Conservation (phyloP, 2,888 invertebrate genomes). For the Phasia obesa region DNA sequence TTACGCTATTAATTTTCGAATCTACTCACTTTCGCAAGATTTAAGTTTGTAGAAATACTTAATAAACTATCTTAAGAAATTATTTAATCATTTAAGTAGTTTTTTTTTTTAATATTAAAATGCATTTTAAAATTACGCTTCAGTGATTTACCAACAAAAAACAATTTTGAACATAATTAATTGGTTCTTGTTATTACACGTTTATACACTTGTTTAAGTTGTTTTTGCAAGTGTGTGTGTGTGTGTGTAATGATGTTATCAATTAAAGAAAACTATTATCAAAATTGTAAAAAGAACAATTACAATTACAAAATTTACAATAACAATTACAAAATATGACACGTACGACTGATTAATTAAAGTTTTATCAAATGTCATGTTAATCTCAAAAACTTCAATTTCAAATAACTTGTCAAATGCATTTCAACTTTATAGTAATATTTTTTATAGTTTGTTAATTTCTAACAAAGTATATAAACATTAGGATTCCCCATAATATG, state of each 20-base stretch:
- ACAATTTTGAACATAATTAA: background rate
- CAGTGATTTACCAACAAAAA: too few species aligned
- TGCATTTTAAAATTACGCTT: too few species aligned
- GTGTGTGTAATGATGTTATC: conserved; percentile 40
- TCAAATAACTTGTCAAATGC: conserved; percentile 25
- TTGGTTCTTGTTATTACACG: background rate
- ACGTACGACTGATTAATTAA: conserved; percentile 38
- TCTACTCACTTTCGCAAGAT: too few species aligned
- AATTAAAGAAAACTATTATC: conserved; percentile 15
- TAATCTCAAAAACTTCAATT: background rate
- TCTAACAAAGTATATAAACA: too few species aligned
- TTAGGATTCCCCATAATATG: too few species aligned
- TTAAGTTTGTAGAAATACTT: too few species aligned
- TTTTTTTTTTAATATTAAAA: too few species aligned
- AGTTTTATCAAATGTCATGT: conserved; percentile 25
- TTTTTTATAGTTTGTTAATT: too few species aligned
- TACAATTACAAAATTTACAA: conserved; percentile 25
- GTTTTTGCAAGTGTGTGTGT: conserved; percentile 6
- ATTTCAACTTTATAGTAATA: too few species aligned
- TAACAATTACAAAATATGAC: conserved; percentile 43
- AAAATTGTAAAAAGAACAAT: conserved; percentile 14
- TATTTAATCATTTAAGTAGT: too few species aligned
- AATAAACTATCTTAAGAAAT: too few species aligned
- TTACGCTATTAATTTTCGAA: too few species aligned
- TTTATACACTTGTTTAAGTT: background rate